Evolutionary conservation across 2,888 invertebrate species (phyloP).

Genomic region (Drosophila lacicola): DNA sequence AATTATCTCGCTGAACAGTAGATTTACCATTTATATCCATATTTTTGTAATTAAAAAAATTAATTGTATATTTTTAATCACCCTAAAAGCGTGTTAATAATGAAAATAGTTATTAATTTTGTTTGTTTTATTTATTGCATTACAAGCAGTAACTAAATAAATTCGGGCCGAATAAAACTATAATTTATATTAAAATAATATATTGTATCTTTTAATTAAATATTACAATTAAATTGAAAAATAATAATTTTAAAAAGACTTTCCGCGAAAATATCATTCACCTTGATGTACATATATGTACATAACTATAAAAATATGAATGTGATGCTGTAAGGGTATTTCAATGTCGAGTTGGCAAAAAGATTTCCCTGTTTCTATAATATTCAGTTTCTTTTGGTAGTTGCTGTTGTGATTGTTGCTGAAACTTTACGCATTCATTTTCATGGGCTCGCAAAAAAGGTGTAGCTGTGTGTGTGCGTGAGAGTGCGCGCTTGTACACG

Average conservation of each 20-base stretch:
- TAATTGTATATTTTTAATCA: too few relatives aligned
- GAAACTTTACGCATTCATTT: constrained; percentile 40
- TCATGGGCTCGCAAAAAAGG: constrained; percentile 41
- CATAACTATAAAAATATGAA: not conserved
- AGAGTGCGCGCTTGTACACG: constrained; percentile 38
- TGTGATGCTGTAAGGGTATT: constrained; percentile 20
- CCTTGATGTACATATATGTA: too few relatives aligned
- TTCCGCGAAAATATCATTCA: not conserved
- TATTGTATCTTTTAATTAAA: too few relatives aligned
- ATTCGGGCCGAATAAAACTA: too few relatives aligned
- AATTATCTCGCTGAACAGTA: too few relatives aligned
- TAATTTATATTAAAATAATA: too few relatives aligned
- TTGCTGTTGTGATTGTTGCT: constrained; percentile 32
- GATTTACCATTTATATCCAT: too few relatives aligned
- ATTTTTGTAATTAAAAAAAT: too few relatives aligned
- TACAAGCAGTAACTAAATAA: too few relatives aligned
- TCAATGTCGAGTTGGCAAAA: not conserved
- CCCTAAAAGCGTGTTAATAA: too few relatives aligned
- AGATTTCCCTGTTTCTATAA: not conserved
- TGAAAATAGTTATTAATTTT: too few relatives aligned
- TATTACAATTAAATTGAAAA: not conserved
- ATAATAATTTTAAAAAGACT: not conserved
- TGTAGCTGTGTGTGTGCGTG: constrained; percentile 26
- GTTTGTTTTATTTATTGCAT: too few relatives aligned
- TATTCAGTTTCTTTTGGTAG: constrained; percentile 18